Evolutionary conservation across 2,113 vertebrate species (phyloP), one percentile per base, ranked within the genome.

Genomic region (Ictalurus punctatus): DNA sequence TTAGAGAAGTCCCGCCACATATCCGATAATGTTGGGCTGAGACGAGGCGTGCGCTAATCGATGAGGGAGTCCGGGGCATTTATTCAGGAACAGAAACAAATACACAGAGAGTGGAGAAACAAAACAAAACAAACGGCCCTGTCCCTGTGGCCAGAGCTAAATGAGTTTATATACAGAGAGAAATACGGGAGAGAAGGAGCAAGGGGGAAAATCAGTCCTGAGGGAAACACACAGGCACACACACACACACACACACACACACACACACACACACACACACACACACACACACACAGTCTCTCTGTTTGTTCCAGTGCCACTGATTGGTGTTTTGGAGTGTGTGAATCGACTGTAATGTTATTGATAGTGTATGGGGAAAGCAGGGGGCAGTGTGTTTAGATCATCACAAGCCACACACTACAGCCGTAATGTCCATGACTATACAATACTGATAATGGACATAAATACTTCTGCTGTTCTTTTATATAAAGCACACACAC

Each of bases 321-420:
- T 95, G 94, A 94, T 94, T 94, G 91, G 93, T 93, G 93, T 90
- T 12, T 93, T 87, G 86, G 90, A 86, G 86, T 23, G 88, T 83
- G 93, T 93, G 94, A 94, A 96, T 96, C 94, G 95, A 95, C 95
- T 21, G 93, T 94, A 93, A 95, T 94, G 95, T 94, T 95, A 95
- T 95, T 94, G 93, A 94, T 95, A 93, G 25, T 91, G 92, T 30
- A 58, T 1, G 44, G 27, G 65, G 44, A 73, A 13, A 21, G 10
- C 69, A 86, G 93, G 90, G 58, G 92, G 94, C 94, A 92, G 93
- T 87, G 91, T 91, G 93, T 65, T 84, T 94, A 93, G 92, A 91
- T 95, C 95, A 95, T 95, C 95, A 95, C 92, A 89, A 93, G 93
- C 94, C 93, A 95, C 95, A 95, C 27, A 93, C 93, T 95, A 93